Conservation (phyloP, 1,140 invertebrate genomes). For the Drosophila bifasciata region DNA sequence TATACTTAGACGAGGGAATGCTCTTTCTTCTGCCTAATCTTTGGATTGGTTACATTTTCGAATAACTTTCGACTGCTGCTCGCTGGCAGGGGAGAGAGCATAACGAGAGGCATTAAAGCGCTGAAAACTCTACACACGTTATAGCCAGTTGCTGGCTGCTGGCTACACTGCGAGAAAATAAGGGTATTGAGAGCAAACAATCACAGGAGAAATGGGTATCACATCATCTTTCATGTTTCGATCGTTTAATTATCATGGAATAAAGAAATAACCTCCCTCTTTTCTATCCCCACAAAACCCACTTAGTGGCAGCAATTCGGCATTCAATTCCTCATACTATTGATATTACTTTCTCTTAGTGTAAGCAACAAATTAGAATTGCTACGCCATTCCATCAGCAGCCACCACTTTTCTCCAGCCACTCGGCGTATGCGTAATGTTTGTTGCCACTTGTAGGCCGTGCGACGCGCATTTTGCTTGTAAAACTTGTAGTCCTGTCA, state of each 20-base stretch:
- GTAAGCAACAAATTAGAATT: conserved; percentile 73
- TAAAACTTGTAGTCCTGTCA: conserved; percentile 67
- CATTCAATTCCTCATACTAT: too few relatives aligned
- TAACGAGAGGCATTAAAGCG: conserved; percentile 49
- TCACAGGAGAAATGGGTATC: too few relatives aligned
- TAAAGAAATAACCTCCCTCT: too few relatives aligned
- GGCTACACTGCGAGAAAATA: conserved; percentile 2
- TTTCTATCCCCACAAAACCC: too few relatives aligned
- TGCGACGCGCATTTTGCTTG: conserved; percentile 30
- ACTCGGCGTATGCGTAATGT: conserved; percentile 69
- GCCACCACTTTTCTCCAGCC: not conserved
- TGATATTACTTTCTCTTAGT: conserved; percentile 46
- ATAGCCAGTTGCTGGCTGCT: conserved; percentile 30
- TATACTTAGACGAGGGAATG: too few relatives aligned
- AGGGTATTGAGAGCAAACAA: not conserved
- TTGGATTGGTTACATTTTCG: not conserved
- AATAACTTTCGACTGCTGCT: too few relatives aligned
- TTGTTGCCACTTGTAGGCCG: conserved; percentile 26
- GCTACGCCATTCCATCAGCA: conserved; percentile 18
- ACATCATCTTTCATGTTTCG: too few relatives aligned
- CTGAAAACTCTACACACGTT: conserved; percentile 51
- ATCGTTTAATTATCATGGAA: too few relatives aligned
- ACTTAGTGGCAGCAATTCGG: too few relatives aligned
- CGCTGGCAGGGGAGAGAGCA: conserved; percentile 1
- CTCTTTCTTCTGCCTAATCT: too few relatives aligned